Conservation (phyloP, 2,113 vertebrate species). For the Onychorhynchus coronatus region DNA sequence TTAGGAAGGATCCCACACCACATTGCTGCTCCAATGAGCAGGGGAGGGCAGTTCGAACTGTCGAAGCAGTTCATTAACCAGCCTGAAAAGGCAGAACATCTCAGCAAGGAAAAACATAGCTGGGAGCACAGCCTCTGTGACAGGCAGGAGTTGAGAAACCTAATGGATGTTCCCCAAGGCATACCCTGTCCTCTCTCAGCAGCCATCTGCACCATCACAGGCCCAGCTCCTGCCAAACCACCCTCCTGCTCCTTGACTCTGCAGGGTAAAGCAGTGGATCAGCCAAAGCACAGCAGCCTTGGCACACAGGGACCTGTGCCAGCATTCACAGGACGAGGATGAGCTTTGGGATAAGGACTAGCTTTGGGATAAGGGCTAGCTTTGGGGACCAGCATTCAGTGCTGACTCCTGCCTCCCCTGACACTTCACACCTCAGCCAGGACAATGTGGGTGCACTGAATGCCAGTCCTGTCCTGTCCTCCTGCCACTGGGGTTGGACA, state of each 20-base stretch:
- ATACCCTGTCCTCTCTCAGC: neutral
- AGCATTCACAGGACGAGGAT: too few relatives aligned
- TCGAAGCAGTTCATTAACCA: neutral
- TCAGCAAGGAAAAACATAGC: neutral
- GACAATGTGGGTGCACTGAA: fast-evolving
- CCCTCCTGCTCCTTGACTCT: neutral
- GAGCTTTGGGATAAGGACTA: neutral
- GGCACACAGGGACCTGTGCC: neutral
- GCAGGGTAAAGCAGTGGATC: neutral
- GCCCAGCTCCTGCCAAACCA: neutral
- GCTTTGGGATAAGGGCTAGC: neutral
- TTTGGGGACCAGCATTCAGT: neutral
- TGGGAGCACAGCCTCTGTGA: neutral
- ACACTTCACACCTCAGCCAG: neutral
- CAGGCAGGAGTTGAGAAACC: neutral
- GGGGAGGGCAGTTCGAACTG: neutral
- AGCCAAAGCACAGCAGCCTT: neutral
- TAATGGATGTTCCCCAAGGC: neutral
- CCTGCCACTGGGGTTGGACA: neutral
- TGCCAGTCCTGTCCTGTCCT: neutral
- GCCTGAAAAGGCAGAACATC: neutral
- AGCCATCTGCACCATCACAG: neutral
- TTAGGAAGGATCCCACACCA: neutral
- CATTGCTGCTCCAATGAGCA: neutral
- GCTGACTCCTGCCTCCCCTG: neutral